Percentiles rank a stretch among this genome's conserved stretches.
These are phyloP conservation scores for Frankliniella intonsa DNA, from an alignment of 2,888 invertebrate species.

Conservation along the genomic window DNA sequence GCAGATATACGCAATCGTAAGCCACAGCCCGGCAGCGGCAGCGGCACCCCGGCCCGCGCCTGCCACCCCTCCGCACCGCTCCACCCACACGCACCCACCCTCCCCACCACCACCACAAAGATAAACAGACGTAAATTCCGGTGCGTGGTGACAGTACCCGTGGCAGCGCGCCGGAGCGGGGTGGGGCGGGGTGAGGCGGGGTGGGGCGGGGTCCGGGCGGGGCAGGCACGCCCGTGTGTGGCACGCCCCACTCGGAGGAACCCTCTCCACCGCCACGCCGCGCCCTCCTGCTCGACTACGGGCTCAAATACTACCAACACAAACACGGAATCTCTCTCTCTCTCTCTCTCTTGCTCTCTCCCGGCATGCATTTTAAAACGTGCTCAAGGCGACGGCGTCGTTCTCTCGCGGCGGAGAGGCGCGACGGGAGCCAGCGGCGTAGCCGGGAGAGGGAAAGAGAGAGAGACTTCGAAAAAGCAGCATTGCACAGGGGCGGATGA, in stretches of 20 bases:
- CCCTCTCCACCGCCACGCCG: too few species aligned
- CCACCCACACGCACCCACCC: neutral
- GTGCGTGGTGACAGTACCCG: neutral
- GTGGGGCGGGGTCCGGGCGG: neutral
- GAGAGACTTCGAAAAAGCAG: too few species aligned
- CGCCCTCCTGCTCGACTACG: too few species aligned
- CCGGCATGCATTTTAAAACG: too few species aligned
- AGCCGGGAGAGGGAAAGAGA: neutral
- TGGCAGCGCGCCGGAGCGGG: neutral
- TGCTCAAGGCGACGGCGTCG: too few species aligned
- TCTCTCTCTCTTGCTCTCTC: too few species aligned
- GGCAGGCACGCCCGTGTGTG: neutral
- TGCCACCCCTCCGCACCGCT: neutral
- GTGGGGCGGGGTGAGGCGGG: neutral
- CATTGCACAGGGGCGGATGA: too few species aligned
- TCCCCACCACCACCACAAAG: neutral
- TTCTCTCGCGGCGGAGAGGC: neutral
- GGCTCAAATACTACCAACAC: too few species aligned
- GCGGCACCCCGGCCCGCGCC: neutral
- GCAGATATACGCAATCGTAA: neutral
- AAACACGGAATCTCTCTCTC: too few species aligned
- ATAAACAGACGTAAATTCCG: conserved; percentile 23
- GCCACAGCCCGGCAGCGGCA: neutral
- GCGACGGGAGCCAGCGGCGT: neutral
- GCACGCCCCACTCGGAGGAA: too few species aligned